Percentiles rank a stretch among this genome's conserved stretches.
Evolutionary conservation across 2,888 invertebrate genomes (phyloP).

Genomic region (Polyploca ridens): DNA sequence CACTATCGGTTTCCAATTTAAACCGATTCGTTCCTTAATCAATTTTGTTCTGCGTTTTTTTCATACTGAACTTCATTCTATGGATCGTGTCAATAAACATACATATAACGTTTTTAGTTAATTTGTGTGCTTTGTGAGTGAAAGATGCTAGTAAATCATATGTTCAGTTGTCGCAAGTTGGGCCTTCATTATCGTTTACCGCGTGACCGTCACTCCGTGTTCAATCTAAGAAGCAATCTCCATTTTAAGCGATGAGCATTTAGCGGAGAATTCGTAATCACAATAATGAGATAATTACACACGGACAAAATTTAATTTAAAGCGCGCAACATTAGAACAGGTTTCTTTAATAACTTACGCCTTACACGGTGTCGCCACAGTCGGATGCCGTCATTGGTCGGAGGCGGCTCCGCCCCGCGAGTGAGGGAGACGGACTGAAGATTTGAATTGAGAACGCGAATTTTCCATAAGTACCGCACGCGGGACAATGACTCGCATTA

Average conservation of each 20-base stretch:
- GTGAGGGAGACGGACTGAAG: conserved; percentile 82
- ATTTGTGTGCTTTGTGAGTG: conserved; percentile 54
- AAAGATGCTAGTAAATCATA: conserved; percentile 44
- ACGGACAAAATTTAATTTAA: conserved; percentile 85
- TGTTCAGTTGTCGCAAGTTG: conserved; percentile 48
- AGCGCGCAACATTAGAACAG: conserved; percentile 84
- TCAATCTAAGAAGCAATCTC: conserved; percentile 69
- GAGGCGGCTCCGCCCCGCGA: conserved; percentile 82
- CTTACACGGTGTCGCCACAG: conserved; percentile 83
- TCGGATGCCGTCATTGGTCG: conserved; percentile 81
- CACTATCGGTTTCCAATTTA: conserved; percentile 85
- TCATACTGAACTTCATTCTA: conserved; percentile 70
- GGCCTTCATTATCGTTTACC: conserved; percentile 59
- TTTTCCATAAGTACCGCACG: conserved; percentile 84
- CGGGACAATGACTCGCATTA: conserved; percentile 85
- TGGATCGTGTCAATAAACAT: conserved; percentile 69
- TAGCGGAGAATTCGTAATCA: conserved; percentile 83
- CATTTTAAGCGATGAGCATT: conserved; percentile 80
- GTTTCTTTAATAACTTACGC: conserved; percentile 85
- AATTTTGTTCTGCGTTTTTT: conserved; percentile 80
- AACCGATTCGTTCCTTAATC: conserved; percentile 84
- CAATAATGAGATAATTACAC: conserved; percentile 85
- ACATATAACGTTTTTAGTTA: conserved; percentile 67
- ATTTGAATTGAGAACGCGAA: conserved; percentile 85
- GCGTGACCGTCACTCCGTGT: conserved; percentile 62